Percentiles rank a stretch among this genome's conserved stretches.
Evolutionary conservation across 2,888 invertebrate species (phyloP).

Genomic region (Anaspis maculata): DNA sequence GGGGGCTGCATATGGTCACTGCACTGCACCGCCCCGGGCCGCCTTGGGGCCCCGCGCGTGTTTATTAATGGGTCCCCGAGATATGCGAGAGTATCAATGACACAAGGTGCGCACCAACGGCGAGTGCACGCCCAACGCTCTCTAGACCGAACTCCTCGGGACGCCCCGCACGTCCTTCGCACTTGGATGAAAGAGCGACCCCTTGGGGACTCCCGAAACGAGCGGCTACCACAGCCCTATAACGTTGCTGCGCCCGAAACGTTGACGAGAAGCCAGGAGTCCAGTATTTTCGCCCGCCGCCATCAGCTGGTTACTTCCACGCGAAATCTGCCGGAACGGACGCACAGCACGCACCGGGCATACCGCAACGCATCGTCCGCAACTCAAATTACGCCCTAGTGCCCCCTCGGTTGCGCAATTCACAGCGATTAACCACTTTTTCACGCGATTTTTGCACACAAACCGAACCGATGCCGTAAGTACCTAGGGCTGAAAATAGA

Average conservation of each 20-base stretch:
- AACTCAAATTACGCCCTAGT: constrained; percentile 24
- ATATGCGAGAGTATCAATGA: constrained; percentile 37
- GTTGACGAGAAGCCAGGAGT: constrained; percentile 17
- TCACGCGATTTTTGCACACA: constrained; percentile 56
- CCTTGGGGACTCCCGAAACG: neutral
- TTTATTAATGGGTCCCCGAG: constrained; percentile 33
- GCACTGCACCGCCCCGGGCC: constrained; percentile 34
- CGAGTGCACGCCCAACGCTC: constrained; percentile 40
- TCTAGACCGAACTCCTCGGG: constrained; percentile 6
- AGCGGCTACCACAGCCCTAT: neutral
- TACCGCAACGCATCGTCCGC: constrained; percentile 42
- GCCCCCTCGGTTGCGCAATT: constrained; percentile 12
- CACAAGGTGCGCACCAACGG: constrained; percentile 29
- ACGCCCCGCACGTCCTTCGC: constrained; percentile 8
- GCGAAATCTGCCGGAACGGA: constrained; percentile 46
- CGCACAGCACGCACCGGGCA: constrained; percentile 46
- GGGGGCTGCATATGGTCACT: constrained; percentile 29
- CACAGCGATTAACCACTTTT: constrained; percentile 8
- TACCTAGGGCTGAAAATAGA: constrained; percentile 66
- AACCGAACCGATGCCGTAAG: constrained; percentile 54
- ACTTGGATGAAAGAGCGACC: neutral
- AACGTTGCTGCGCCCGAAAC: no score
- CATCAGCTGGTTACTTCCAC: constrained; percentile 44
- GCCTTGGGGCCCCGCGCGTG: constrained; percentile 34
- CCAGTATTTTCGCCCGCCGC: constrained; percentile 44